Evolutionary conservation across 64 coral and sea anemone genomes (phyloP), one percentile per base, ranked within the genome.

Genomic region (Platygyra sinensis): DNA sequence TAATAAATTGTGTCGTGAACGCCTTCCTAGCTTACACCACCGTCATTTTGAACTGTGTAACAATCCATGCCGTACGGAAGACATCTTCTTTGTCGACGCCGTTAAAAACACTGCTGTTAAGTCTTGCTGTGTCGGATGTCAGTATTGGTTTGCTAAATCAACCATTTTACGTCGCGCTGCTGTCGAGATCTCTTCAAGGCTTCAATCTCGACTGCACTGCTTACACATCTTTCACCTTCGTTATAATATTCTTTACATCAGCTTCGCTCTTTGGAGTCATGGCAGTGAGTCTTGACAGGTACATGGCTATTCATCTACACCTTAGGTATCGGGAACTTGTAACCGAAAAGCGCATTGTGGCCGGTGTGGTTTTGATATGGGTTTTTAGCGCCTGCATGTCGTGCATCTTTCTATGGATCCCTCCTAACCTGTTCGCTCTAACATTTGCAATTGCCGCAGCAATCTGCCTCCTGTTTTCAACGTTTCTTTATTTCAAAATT

Each of bases 241-340:
- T 81, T 5, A 81, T 81, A 62, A 38, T 81, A 36, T 81, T 81
- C 59, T 81, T 81, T 19, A 81, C 79, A 36, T 62, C 79, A 36
- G 57, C 79, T 4, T 81, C 79, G 52, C 20, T 81, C 18, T 81
- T 81, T 36, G 79, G 79, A 10, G 79, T 81, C 11, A 81, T 81
- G 55, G 79, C 79, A 1, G 33, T 81, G 1, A 81, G 79, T 39
- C 0, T 81, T 0, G 79, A 81, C 20, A 30, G 79, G 31, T 81
- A 81, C 30, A 62, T 63, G 79, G 79, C 79, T 10, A n/a, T 81
- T 10, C 59, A 81, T 62, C 79, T 81, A 33, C 79, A 81, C 19
- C 57, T 81, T 15, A 31, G 79, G 33, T 81, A 81, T 63, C 79
- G 62, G 10, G 79, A 60, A 11, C 79, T 81, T 62, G 79, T 81